Evolutionary conservation across 2,113 vertebrate genomes (phyloP), one percentile per base, ranked within the genome.

Genomic region (Peucedramus taeniatus): DNA sequence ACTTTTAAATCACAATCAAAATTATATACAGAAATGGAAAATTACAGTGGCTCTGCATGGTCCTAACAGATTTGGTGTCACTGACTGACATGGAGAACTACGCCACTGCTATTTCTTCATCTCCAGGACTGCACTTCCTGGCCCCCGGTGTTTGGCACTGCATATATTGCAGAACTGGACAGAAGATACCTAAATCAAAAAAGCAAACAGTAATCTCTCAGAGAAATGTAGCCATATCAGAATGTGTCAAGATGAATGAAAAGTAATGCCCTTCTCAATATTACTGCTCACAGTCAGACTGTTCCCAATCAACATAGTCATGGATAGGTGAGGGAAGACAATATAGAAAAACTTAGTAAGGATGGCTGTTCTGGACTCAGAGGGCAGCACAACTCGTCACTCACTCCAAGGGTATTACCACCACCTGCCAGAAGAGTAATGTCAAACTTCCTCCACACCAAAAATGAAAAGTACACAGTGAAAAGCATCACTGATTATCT

Each of bases 161-260:
- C 99, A 99, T 98, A 99, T 99, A 96, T 99, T 99, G 96, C 99
- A 99, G 97, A 99, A 99, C 97, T 99, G 99, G 30, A 98, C 89
- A 28, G 98, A 96, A 30, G 98, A 98, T 40, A 97, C 94, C 99
- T 99, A 91, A 97, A 69, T 28, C 7, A 16, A 95, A 87, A 83
- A 27, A 83, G 27, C 83, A 79, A 85, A 88, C 24, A 85, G 39
- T n/a, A 63, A 78, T 23, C 44, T 71, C 53, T 96, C 8, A 30
- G 53, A 59, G 49, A 86, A 80, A 83, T 13, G 8, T 18, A 54
- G 17, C 31, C 49, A 79, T 1, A 6, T 23, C 27, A 66, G 54
- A 66, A 74, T 4, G 15, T 17, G 39, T 26, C 39, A 88, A 78
- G n/a, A 44, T 28, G 28, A 81, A 76, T 20, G 16, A 71, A 53